Conservation (phyloP, 2,888 invertebrate genomes). For the Drosophila subsilvestris region DNA sequence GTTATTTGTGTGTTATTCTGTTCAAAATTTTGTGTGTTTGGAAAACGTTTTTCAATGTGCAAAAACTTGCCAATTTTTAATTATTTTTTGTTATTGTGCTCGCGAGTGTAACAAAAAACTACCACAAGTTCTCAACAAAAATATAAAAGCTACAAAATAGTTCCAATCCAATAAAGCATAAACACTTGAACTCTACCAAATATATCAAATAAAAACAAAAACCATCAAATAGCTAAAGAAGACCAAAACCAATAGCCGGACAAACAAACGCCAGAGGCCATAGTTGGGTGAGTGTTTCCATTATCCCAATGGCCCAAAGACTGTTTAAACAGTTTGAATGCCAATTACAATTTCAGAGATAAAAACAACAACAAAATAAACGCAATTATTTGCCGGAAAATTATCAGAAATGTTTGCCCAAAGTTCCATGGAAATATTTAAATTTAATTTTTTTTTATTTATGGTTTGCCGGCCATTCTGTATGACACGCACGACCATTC, state of each 20-base stretch:
- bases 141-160: not conserved
- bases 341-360: not conserved
- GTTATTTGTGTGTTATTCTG: constrained; percentile 1
- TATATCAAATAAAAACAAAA: not conserved
- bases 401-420: not conserved
- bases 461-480: not conserved
- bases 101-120: not conserved
- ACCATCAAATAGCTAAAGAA: not conserved
- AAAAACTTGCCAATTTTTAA: not conserved
- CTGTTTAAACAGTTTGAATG: not conserved
- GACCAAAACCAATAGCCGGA: not conserved
- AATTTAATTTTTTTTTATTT: not conserved
- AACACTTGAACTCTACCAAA: not conserved
- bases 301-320: not conserved
- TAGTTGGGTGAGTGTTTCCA: not conserved
- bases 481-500: not conserved
- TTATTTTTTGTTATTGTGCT: not conserved
- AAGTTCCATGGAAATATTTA: not conserved
- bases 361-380: not conserved
- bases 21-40: constrained; percentile 10
- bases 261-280: not conserved
- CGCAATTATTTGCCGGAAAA: not conserved
- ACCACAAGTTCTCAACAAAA: not conserved
- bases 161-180: not conserved
- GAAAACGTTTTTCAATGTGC: constrained; percentile 17